phyloP scores from a whole-genome alignment of 1,140 invertebrate genomes.

The Lithobius niger region DNA sequence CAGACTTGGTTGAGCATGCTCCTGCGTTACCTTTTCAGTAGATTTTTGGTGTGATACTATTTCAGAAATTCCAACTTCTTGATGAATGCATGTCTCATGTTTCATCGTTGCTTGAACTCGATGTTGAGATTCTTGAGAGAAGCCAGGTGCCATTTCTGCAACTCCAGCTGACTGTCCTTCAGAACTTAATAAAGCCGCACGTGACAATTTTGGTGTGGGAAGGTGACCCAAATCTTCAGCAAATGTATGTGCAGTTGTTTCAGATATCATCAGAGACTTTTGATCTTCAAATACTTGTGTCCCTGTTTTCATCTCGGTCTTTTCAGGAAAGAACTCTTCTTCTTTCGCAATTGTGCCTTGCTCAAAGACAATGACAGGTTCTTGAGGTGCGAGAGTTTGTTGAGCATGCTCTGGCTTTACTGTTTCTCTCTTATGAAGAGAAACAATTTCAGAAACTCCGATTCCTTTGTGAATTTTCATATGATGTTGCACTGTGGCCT shows the following conservation, averaged over 20 bases:
- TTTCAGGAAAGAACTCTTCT: slow-evolving; percentile 3
- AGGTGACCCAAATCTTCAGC: slow-evolving; percentile 7
- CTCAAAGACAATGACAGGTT: slow-evolving; percentile 43
- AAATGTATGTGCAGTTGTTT: slow-evolving; percentile 9
- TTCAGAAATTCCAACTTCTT: slow-evolving; percentile 9
- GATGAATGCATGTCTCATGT: slow-evolving; percentile 3
- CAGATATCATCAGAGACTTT: slow-evolving; percentile 11
- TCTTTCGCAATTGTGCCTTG: slow-evolving; percentile 12
- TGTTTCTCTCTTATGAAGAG: slow-evolving; percentile 16
- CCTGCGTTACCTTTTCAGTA: slow-evolving; percentile 8
- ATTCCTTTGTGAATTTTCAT: slow-evolving; percentile 6
- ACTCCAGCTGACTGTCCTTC: slow-evolving; percentile 14
- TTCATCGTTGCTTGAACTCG: slow-evolving; percentile 7
- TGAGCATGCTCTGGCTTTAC: background rate
- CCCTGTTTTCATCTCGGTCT: background rate
- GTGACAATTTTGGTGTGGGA: slow-evolving; percentile 9
- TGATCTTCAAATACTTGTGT: background rate
- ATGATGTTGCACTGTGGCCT: slow-evolving; percentile 6
- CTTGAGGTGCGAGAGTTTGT: slow-evolving; percentile 29
- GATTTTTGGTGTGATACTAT: slow-evolving; percentile 15
- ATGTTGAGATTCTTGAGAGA: slow-evolving; percentile 12
- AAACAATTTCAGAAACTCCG: slow-evolving; percentile 8
- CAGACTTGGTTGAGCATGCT: too few species aligned
- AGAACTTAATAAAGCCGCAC: slow-evolving; percentile 7
- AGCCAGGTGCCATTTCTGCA: slow-evolving; percentile 13